phyloP scores from a whole-genome alignment of 2,113 vertebrate genomes.

The Neoarius graeffei region DNA sequence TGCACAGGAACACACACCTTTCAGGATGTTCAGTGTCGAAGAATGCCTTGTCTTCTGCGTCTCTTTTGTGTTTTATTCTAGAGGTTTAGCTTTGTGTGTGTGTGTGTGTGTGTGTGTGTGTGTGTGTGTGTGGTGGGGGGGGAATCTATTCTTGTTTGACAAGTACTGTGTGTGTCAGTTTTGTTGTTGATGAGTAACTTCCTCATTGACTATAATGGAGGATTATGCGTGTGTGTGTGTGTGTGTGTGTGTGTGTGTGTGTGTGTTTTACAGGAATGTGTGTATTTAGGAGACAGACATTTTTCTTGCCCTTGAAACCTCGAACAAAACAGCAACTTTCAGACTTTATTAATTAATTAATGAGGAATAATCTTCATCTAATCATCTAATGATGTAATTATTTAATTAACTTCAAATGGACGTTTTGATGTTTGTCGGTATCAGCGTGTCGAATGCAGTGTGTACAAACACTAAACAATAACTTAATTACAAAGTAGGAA shows the following conservation, averaged over 20 bases:
- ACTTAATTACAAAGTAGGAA: neutral
- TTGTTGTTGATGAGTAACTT: slow-evolving; percentile 39
- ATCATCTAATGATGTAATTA: neutral
- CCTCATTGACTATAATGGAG: slow-evolving; percentile 30
- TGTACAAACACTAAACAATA: neutral
- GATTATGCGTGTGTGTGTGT: slow-evolving; percentile 13
- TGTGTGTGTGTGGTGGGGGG: neutral
- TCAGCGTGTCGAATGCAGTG: neutral
- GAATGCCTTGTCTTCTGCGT: slow-evolving; percentile 8
- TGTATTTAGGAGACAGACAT: neutral
- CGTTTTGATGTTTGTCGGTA: neutral
- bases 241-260: slow-evolving; percentile 8
- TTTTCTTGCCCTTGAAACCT: neutral
- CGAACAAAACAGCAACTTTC: neutral
- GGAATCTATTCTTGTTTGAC: slow-evolving; percentile 13
- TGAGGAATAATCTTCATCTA: neutral
- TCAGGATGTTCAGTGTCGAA: slow-evolving; percentile 22
- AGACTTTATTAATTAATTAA: too few relatives aligned
- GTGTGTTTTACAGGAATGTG: neutral
- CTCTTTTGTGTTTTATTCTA: neutral
- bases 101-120: slow-evolving; percentile 12
- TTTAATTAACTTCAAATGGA: neutral
- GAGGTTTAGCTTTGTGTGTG: neutral
- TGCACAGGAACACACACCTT: slow-evolving; percentile 29
- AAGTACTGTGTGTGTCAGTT: slow-evolving; percentile 18